Conservation (phyloP, 2,888 invertebrate genomes). For the Tetropium fuscum region DNA sequence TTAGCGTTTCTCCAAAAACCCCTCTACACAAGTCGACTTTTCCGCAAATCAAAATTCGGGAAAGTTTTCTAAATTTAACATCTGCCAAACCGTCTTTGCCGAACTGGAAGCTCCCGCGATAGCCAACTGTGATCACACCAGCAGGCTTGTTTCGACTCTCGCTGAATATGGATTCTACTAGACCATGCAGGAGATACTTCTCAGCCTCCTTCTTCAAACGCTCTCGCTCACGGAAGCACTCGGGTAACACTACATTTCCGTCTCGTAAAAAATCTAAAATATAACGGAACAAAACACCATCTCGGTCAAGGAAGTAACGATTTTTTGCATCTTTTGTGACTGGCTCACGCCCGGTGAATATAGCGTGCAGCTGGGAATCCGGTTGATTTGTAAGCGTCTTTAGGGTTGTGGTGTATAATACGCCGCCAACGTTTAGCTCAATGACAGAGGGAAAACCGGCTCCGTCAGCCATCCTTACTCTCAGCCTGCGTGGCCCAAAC, state of each 20-base stretch:
- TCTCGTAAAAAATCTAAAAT: slow-evolving; percentile 96
- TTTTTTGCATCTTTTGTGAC: slow-evolving; percentile 84
- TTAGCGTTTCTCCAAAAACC: slow-evolving; percentile 95
- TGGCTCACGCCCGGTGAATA: slow-evolving; percentile 75
- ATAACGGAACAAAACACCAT: slow-evolving; percentile 95
- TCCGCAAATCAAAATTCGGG: slow-evolving; percentile 95
- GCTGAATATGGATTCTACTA: slow-evolving; percentile 75
- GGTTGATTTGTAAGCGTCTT: slow-evolving; percentile 85
- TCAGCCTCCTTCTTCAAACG: slow-evolving; percentile 81
- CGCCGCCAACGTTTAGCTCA: slow-evolving; percentile 97
- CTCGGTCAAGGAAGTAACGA: slow-evolving; percentile 94
- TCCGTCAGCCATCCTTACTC: slow-evolving; percentile 54
- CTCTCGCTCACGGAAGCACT: slow-evolving; percentile 91
- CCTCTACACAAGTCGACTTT: slow-evolving; percentile 94
- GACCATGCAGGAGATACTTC: slow-evolving; percentile 79
- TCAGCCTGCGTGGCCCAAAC: slow-evolving; percentile 29
- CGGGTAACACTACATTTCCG: slow-evolving; percentile 89
- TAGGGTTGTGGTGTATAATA: slow-evolving; percentile 91
- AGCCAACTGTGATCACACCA: slow-evolving; percentile 73
- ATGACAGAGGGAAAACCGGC: slow-evolving; percentile 72
- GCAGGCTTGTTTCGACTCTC: slow-evolving; percentile 68
- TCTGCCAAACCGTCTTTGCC: slow-evolving; percentile 98
- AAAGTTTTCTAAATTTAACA: slow-evolving; percentile 98
- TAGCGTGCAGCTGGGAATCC: slow-evolving; percentile 80
- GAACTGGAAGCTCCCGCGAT: slow-evolving; percentile 98